Conservation (phyloP, 2,797 vertebrate genomes). For the Liasis olivaceus region DNA sequence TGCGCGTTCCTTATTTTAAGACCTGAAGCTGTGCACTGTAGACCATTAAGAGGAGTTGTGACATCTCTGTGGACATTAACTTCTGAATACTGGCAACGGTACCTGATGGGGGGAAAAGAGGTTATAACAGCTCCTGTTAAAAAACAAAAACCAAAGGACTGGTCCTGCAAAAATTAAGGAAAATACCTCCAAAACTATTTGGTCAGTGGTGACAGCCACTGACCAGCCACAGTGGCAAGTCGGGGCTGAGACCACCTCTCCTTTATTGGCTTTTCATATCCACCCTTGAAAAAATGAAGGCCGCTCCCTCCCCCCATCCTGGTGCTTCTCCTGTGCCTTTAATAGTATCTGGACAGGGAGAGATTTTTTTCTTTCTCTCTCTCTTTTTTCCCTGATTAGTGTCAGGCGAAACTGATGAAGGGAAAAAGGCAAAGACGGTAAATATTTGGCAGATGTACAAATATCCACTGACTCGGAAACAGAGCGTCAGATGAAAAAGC, state of each 20-base stretch:
- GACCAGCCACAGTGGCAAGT: neutral
- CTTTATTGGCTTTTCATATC: neutral
- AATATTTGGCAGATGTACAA: neutral
- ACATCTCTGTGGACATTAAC: neutral
- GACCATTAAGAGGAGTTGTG: neutral
- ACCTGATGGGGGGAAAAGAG: neutral
- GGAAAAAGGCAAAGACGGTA: neutral
- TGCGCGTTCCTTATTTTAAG: neutral
- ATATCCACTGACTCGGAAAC: neutral
- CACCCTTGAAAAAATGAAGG: neutral
- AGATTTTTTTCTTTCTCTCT: neutral
- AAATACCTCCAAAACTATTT: neutral
- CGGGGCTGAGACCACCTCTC: neutral
- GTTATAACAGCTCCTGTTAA: neutral
- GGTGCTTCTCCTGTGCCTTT: neutral
- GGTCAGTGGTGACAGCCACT: neutral
- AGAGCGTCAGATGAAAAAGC: neutral
- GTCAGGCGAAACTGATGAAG: neutral
- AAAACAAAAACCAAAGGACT: neutral
- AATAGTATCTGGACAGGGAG: neutral
- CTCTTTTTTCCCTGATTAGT: neutral
- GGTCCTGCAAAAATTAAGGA: neutral
- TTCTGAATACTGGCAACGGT: neutral
- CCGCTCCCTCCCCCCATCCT: neutral
- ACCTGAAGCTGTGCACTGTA: neutral